phyloP scores from a whole-genome alignment of 2,113 vertebrate species.

The Halichoerus grypus region DNA sequence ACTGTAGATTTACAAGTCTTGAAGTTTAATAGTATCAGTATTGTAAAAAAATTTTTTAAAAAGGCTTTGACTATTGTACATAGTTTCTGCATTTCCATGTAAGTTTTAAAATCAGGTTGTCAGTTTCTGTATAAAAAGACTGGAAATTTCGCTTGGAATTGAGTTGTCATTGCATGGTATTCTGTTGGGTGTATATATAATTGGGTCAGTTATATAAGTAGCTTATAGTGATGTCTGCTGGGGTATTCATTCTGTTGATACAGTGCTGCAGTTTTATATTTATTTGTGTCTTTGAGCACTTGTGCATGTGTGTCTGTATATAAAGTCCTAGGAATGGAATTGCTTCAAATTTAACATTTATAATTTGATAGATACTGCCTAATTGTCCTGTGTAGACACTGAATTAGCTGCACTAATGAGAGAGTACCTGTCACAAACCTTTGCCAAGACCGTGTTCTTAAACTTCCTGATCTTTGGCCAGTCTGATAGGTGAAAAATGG shows the following conservation, averaged over 20 bases:
- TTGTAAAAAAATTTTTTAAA: neutral
- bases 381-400: neutral
- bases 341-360: neutral
- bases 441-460: neutral
- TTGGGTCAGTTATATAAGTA: neutral
- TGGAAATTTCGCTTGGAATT: slow-evolving; percentile 13
- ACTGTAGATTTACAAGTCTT: neutral
- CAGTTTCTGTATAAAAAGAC: neutral
- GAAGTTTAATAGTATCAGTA: neutral
- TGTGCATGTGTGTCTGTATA: neutral
- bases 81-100: neutral
- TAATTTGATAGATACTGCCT: neutral
- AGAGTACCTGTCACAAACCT: neutral
- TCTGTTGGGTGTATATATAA: neutral
- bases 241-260: neutral
- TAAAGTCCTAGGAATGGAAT: neutral
- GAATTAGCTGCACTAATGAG: neutral
- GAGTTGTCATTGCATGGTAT: neutral
- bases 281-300: neutral
- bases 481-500: neutral
- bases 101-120: slow-evolving; percentile 6
- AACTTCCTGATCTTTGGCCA: neutral
- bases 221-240: neutral
- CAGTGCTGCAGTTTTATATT: neutral
- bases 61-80: neutral